phyloP scores from a whole-genome alignment of 2,888 invertebrate genomes.

The Thera obeliscata region DNA sequence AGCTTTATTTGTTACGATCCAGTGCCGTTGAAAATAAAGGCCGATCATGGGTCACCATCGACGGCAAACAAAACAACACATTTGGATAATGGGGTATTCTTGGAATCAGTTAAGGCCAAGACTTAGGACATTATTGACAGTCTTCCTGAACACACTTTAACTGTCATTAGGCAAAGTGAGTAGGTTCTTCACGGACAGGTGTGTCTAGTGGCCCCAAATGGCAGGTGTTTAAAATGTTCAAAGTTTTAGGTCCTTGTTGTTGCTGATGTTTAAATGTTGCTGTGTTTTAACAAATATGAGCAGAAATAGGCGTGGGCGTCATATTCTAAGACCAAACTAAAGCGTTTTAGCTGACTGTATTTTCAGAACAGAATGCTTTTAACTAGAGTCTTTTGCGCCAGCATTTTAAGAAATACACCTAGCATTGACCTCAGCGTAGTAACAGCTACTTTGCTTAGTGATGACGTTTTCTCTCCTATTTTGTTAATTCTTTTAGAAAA shows the following conservation, averaged over 20 bases:
- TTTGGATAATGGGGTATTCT: conserved; percentile 25
- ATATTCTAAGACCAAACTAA: too few species aligned
- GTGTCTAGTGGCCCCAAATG: conserved; percentile 26
- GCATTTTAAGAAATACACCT: too few species aligned
- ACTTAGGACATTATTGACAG: conserved; percentile 16
- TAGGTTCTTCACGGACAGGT: conserved; percentile 32
- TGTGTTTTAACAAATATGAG: neutral
- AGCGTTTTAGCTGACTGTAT: neutral
- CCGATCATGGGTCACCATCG: neutral
- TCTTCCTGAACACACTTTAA: conserved; percentile 32
- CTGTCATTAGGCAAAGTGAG: conserved; percentile 40
- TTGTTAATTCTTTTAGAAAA: too few species aligned
- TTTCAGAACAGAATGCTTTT: neutral
- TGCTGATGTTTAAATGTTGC: conserved; percentile 8
- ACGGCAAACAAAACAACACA: conserved; percentile 16
- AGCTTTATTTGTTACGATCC: neutral
- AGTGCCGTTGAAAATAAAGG: conserved; percentile 1
- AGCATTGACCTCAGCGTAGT: too few species aligned
- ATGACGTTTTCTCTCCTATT: too few species aligned
- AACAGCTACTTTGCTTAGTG: too few species aligned
- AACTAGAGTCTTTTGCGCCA: too few species aligned
- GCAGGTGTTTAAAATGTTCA: conserved; percentile 30
- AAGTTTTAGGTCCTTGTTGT: conserved; percentile 26
- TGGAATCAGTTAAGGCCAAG: conserved; percentile 24
- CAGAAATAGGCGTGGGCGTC: too few species aligned